Base-by-base conservation (phyloP, 2,797 vertebrate species). In the Phrynocephalus guinanensis region DNA sequence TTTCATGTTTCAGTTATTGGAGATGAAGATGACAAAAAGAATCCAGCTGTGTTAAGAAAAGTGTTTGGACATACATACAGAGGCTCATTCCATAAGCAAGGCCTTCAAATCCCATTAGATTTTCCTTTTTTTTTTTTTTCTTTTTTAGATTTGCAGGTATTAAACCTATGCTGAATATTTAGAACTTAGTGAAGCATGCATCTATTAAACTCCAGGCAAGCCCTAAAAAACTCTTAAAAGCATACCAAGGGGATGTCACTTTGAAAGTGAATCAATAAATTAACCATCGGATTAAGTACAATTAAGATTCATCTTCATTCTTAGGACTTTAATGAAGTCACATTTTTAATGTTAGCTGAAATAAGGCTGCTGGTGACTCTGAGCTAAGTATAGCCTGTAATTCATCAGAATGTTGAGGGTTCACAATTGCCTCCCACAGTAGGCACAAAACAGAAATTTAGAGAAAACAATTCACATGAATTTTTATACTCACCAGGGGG, bases 381-480 rank as follows among this genome's bases (percentile, higher is more conserved):
- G 86, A 87, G 90, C 71, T 86, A 90, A 79, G 38, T 44, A 85
- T 87, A 70, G 88, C 88, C 94, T 16, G 13, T 87, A 93, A 66
- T 92, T 95, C 92, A 93, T 94, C 95, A 93, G 92, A 93, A 92
- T 28, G 85, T 20, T 79, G 76, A 91, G 92, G 91, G 88, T 90
- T 85, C 75, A 87, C 94, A 95, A 95, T 92, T 92, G 95, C 87
- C 76, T 90, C 86, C 86, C 91, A 87, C 91, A 83, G 86, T 91
- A 95, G 87, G 93, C 94, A 94, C 85, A 86, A 90, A 94, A 93
- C 3, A 88, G 85, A 95, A 94, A 94, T 94, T 89, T 89, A 92
- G 79, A 91, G 86, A 93, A 93, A 92, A 92, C 86, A 92, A 91
- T 83, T 72, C 87, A 63, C 33, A 18, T n/a, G 50, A 4, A 52